Evolutionary conservation across 2,113 vertebrate species (phyloP).

Genomic region (Ptilorrhoa leucosticta): DNA sequence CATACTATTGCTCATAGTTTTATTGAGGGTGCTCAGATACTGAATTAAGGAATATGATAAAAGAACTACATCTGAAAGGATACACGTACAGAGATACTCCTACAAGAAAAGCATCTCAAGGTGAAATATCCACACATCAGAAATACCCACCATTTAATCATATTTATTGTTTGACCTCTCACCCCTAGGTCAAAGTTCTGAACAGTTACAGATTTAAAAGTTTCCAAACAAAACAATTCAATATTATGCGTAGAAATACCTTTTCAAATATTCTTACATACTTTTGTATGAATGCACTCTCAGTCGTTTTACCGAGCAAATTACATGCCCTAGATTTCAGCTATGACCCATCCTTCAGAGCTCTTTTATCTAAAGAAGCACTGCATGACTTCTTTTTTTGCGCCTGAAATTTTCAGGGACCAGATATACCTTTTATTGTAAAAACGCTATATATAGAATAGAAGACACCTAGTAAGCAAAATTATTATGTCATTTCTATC

Average conservation of each 20-base stretch:
- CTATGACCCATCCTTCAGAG: not conserved
- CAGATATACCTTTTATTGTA: not conserved
- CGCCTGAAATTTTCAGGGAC: not conserved
- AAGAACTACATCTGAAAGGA: not conserved
- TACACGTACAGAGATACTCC: not conserved
- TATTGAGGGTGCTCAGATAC: not conserved
- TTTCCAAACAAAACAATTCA: constrained; percentile 10
- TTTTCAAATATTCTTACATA: not conserved
- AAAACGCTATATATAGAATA: not conserved
- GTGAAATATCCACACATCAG: not conserved
- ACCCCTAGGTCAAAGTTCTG: constrained; percentile 40
- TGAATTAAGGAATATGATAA: not conserved
- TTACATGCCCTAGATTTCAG: not conserved
- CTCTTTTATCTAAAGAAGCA: not conserved
- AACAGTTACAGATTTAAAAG: constrained; percentile 10
- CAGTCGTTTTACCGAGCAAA: not conserved
- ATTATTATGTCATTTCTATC: not conserved
- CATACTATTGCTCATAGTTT: not conserved
- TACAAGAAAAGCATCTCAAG: not conserved
- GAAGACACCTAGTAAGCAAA: not conserved
- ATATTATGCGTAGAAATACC: not conserved
- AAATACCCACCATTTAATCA: not conserved
- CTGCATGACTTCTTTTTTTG: not conserved
- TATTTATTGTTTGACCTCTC: constrained; percentile 57
- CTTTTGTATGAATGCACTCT: not conserved